Conservation (phyloP, 2,888 invertebrate species). For the Nycteola revayana region DNA sequence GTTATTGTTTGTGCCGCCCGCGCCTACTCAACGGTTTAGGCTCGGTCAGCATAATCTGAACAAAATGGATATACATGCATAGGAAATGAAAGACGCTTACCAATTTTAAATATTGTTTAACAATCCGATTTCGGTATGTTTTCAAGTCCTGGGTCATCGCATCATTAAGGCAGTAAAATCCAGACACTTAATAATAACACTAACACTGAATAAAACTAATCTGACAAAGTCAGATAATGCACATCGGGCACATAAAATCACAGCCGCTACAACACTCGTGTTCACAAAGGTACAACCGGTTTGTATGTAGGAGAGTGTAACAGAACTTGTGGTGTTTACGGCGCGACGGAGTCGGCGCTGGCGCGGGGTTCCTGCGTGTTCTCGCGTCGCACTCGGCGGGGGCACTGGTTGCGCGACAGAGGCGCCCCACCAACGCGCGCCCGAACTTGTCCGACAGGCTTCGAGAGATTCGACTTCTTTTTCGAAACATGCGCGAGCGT, state of each 20-base stretch:
- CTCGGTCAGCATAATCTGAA: constrained; percentile 35
- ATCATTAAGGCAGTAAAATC: constrained; percentile 34
- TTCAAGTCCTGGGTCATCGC: constrained; percentile 51
- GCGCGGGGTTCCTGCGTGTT: constrained; percentile 48
- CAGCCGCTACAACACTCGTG: constrained; percentile 53
- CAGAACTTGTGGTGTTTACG: constrained; percentile 50
- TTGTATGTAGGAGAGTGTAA: constrained; percentile 60
- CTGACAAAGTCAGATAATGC: constrained; percentile 42
- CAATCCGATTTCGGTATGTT: constrained; percentile 60
- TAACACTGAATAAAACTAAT: constrained; percentile 42
- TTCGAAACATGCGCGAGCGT: constrained; percentile 66
- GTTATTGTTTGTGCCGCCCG: constrained; percentile 63
- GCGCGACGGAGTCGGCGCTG: constrained; percentile 36
- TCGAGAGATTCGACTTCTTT: constrained; percentile 44
- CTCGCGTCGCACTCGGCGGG: constrained; percentile 57
- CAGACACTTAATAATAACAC: constrained; percentile 41
- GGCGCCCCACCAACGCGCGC: constrained; percentile 54
- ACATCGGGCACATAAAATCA: constrained; percentile 47
- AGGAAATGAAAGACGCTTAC: constrained; percentile 49
- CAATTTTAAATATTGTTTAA: constrained; percentile 46
- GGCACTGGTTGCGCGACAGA: constrained; percentile 62
- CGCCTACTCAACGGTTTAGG: constrained; percentile 47
- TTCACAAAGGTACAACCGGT: constrained; percentile 70
- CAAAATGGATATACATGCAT: constrained; percentile 8
- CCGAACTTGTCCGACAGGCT: constrained; percentile 68